phyloP scores from a whole-genome alignment of 1,140 invertebrate species.

The Aphelinus atriplicis region DNA sequence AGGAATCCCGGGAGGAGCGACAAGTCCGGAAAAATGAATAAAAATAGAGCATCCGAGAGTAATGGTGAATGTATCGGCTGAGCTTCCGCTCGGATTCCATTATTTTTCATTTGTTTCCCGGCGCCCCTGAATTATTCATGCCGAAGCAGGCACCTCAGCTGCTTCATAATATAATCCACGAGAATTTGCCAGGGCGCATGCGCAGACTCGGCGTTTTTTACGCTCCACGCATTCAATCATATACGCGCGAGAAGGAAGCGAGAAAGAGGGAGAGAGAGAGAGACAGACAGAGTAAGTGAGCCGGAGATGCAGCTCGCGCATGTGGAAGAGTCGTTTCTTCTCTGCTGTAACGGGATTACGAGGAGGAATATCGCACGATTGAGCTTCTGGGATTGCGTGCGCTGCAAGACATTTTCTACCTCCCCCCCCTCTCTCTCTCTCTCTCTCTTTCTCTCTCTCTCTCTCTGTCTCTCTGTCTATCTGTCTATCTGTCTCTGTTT shows the following conservation, averaged over 20 bases:
- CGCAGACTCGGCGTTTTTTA: constrained; percentile 35
- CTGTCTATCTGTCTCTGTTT: too few species aligned
- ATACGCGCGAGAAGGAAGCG: constrained; percentile 35
- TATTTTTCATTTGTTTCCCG: constrained; percentile 59
- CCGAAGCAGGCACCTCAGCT: constrained; percentile 39
- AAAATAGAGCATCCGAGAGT: constrained; percentile 25
- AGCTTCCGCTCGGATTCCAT: constrained; percentile 54
- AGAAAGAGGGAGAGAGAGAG: constrained; percentile 15
- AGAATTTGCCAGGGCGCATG: constrained; percentile 22
- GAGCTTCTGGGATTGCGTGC: constrained; percentile 30
- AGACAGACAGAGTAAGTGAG: background rate
- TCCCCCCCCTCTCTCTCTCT: background rate
- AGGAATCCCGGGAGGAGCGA: background rate
- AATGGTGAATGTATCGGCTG: constrained; percentile 53
- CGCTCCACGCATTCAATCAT: constrained; percentile 44
- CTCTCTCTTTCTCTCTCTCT: too few species aligned
- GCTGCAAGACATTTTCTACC: background rate
- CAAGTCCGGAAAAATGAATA: too few species aligned
- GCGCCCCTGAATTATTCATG: constrained; percentile 56
- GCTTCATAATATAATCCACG: constrained; percentile 55
- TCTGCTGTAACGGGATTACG: constrained; percentile 25
- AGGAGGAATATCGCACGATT: constrained; percentile 25
- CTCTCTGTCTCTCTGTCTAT: too few species aligned
- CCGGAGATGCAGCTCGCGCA: background rate
- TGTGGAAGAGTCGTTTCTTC: background rate